phyloP scores from a whole-genome alignment of 1,140 invertebrate species.

The Sminthurinus signatus region DNA sequence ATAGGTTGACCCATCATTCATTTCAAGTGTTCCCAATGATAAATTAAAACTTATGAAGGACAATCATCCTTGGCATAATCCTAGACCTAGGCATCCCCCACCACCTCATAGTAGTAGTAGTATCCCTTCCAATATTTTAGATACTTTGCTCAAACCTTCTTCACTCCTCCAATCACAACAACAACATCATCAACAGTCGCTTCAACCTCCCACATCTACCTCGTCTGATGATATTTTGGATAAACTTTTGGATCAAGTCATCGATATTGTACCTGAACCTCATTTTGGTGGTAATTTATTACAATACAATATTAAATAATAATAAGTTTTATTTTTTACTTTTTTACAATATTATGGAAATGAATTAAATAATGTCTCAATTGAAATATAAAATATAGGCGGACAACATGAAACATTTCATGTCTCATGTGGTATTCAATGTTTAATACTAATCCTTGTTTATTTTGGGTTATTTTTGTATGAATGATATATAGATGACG shows the following conservation, averaged over 20 bases:
- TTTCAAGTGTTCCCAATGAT: conserved; percentile 59
- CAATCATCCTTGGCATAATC: conserved; percentile 7
- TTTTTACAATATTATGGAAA: no score
- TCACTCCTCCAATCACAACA: conserved; percentile 36
- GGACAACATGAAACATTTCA: no score
- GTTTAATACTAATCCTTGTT: no score
- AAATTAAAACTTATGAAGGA: conserved; percentile 48
- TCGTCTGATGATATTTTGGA: conserved; percentile 62
- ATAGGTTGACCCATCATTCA: conserved; percentile 1
- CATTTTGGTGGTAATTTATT: conserved; percentile 17
- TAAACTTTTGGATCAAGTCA: conserved; percentile 67
- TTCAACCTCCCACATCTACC: conserved; percentile 11
- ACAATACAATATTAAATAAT: no score
- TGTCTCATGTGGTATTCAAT: no score
- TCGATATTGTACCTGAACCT: conserved; percentile 64
- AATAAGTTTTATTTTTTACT: no score
- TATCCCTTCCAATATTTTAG: conserved; percentile 10
- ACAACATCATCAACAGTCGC: conserved; percentile 23
- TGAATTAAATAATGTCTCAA: no score
- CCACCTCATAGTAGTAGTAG: conserved; percentile 15
- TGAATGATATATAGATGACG: conserved; percentile 6
- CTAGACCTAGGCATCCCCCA: conserved; percentile 30
- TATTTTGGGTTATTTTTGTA: conserved; percentile 1
- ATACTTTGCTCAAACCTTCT: conserved; percentile 38
- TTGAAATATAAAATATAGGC: no score